Conservation (phyloP, 2,888 invertebrate species). For the Coleophora flavipennella region DNA sequence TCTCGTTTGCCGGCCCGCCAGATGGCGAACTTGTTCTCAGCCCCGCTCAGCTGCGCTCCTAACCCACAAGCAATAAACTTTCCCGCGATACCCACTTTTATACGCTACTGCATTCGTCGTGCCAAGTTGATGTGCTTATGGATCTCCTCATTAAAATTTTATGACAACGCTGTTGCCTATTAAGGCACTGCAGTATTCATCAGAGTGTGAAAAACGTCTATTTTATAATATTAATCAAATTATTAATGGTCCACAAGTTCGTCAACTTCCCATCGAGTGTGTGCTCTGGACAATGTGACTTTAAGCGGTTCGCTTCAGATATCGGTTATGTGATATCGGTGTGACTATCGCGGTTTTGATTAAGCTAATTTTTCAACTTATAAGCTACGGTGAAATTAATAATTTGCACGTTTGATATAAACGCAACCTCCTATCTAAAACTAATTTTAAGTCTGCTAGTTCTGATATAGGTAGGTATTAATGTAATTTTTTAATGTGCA, state of each 20-base stretch:
- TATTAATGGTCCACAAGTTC: background rate
- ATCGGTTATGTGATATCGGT: constrained; percentile 42
- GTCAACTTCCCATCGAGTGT: background rate
- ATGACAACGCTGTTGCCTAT: too few species aligned
- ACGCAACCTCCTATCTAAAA: constrained; percentile 44
- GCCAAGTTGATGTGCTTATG: constrained; percentile 1
- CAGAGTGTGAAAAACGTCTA: too few species aligned
- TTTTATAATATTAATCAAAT: background rate
- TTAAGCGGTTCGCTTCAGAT: constrained; percentile 29
- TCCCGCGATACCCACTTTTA: constrained; percentile 36
- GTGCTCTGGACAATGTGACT: constrained; percentile 32
- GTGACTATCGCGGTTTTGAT: constrained; percentile 29
- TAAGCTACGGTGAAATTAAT: constrained; percentile 42
- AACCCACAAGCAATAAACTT: constrained; percentile 55
- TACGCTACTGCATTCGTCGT: constrained; percentile 19
- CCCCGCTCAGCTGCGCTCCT: constrained; percentile 75
- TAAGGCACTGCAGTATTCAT: too few species aligned
- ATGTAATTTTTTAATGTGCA: background rate
- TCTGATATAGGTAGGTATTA: constrained; percentile 6
- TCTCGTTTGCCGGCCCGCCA: constrained; percentile 63
- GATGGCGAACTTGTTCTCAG: constrained; percentile 76
- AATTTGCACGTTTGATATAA: constrained; percentile 62
- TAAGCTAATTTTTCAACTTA: constrained; percentile 42
- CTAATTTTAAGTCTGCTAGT: constrained; percentile 29
- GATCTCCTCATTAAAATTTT: background rate